phyloP scores from a whole-genome alignment of 2,113 vertebrate genomes.

The Malaclemys terrapin region DNA sequence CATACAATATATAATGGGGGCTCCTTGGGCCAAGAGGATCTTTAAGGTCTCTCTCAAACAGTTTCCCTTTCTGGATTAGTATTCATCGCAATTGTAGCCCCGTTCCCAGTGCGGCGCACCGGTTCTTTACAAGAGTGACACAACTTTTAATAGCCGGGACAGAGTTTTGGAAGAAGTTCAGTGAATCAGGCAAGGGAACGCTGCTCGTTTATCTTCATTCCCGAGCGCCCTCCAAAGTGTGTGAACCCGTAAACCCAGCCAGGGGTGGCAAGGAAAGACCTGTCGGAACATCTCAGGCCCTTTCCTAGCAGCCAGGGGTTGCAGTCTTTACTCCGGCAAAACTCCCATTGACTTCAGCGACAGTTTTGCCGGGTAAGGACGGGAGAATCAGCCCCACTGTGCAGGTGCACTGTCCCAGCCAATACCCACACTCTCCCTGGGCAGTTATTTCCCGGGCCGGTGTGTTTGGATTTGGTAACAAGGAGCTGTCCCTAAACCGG shows the following conservation, averaged over 20 bases:
- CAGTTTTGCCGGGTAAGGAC: not conserved
- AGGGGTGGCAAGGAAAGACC: not conserved
- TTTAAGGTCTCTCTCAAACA: not conserved
- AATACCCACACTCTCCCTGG: not conserved
- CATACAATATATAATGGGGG: accelerated
- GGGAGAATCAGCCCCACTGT: not conserved
- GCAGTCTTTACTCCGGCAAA: not conserved
- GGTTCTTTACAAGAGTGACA: not conserved
- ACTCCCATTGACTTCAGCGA: not conserved
- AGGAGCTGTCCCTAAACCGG: too few species aligned
- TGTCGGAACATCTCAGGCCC: too few species aligned
- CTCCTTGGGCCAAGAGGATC: not conserved
- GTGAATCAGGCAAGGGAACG: not conserved
- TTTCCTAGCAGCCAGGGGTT: not conserved
- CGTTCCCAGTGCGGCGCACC: not conserved
- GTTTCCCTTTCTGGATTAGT: not conserved
- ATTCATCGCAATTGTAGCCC: not conserved
- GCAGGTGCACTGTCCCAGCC: not conserved
- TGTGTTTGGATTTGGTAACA: not conserved
- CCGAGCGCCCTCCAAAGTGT: not conserved
- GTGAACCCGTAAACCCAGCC: not conserved
- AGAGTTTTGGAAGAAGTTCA: not conserved
- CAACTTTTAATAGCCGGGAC: not conserved
- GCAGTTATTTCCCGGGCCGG: not conserved
- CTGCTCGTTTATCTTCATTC: not conserved